phyloP scores from a whole-genome alignment of 1,140 invertebrate species.

The Spodoptera frugiperda region DNA sequence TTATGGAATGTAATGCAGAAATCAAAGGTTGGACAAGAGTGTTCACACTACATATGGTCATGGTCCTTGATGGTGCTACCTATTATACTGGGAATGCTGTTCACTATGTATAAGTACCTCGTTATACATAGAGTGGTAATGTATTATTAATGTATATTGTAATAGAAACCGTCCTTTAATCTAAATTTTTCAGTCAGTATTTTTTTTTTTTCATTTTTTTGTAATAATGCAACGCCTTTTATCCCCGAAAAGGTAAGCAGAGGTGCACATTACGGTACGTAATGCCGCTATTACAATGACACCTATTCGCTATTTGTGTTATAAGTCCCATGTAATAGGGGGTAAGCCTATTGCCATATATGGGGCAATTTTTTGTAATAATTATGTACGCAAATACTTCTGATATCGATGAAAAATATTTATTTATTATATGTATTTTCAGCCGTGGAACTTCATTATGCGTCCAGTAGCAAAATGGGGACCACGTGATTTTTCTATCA shows the following conservation, averaged over 20 bases:
- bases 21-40: neutral
- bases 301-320: too few species aligned
- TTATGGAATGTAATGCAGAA: neutral
- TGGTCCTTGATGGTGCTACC: constrained; percentile 31
- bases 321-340: too few species aligned
- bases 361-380: too few species aligned
- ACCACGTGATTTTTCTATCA: constrained; percentile 53
- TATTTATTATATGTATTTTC: constrained; percentile 8
- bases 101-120: constrained; percentile 9
- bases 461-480: constrained; percentile 63
- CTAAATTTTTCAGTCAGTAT: too few species aligned
- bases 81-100: constrained; percentile 13
- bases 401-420: neutral
- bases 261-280: too few species aligned
- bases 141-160: neutral
- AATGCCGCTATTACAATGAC: too few species aligned
- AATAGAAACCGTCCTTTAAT: too few species aligned
- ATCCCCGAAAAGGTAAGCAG: too few species aligned
- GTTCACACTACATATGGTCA: constrained; percentile 6
- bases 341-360: too few species aligned
- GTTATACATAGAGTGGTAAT: constrained; percentile 22
- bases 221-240: too few species aligned
- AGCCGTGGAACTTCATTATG: constrained; percentile 55
- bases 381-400: too few species aligned
- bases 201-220: too few species aligned